Evolutionary conservation across 2,797 vertebrate species (phyloP), one percentile per base, ranked within the genome.

Genomic region (Myiothlypis chrysogaster): DNA sequence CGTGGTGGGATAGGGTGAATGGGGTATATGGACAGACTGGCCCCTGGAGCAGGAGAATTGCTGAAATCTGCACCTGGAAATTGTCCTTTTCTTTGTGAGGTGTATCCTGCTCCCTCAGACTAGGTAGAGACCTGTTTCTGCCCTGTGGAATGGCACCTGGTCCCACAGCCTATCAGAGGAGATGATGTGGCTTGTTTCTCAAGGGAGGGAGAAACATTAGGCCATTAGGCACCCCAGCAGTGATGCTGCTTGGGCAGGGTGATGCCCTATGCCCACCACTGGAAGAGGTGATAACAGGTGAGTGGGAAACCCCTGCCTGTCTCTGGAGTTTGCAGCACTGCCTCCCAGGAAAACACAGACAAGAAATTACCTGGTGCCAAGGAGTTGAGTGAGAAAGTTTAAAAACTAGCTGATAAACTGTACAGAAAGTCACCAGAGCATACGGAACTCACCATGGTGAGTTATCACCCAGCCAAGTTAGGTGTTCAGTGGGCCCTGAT

Each of bases 21-120:
- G 34, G 63, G 11, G 16, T 2, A 2, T 9, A 4, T 7, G 41
- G 37, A 22, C 19, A 30, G 28, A 35, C 0, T 16, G 34, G n/a
- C 41, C 35, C 39, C 44, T 83, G 68, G 18, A 75, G 49, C 22
- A 12, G 75, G 78, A 44, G 6, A 64, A 87, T 44, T 27, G 50
- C 37, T 82, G 68, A 77, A 61, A 77, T 55, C 44, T 80, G 76
- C 52, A 63, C 28, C 27, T 56, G 34, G 49, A 53, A 78, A 81
- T 49, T 6, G 9, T 8, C 7, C 4, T 59, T 89, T 66, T 28
- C 14, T 63, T 83, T 52, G 28, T 88, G 84, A 44, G 27, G 16
- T 57, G 70, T 44, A 39, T 59, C 12, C 18, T 85, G 24, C 20
- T 79, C 28, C 64, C 55, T 28, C 21, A 80, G 39, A 32, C 2